A percentile compares a stretch with the other conserved stretches of the same genome.
These are phyloP conservation scores for Sabatieria punctata DNA, from an alignment of 2,888 invertebrate species.

Conservation along the genomic window DNA sequence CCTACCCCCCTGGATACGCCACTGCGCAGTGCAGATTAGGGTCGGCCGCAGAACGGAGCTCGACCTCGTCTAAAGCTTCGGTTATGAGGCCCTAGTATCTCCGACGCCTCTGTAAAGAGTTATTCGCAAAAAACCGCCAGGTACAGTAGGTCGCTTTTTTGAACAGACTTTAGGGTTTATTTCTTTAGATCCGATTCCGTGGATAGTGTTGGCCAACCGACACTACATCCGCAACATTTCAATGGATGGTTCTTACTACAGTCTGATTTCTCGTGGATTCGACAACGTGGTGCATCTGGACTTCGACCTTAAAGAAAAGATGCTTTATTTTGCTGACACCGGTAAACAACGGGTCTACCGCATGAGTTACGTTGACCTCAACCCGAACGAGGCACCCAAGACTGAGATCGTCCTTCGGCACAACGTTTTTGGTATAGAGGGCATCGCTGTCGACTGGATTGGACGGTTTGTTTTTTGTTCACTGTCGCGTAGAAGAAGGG, in stretches of 20 bases:
- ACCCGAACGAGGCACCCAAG: slow-evolving; percentile 25
- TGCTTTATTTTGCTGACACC: slow-evolving; percentile 87
- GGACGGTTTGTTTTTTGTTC: slow-evolving; percentile 39
- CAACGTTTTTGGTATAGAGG: slow-evolving; percentile 89
- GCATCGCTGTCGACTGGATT: slow-evolving; percentile 89
- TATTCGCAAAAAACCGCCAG: not conserved
- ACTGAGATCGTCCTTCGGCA: slow-evolving; percentile 71
- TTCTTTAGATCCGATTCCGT: slow-evolving; percentile 47
- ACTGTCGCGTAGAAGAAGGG: not conserved
- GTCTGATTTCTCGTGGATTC: slow-evolving; percentile 74
- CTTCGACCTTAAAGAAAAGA: slow-evolving; percentile 64
- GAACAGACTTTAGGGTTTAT: too few relatives aligned
- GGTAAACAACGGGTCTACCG: slow-evolving; percentile 28
- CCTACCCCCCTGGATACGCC: too few relatives aligned
- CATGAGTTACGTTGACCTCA: slow-evolving; percentile 21
- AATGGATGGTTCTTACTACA: slow-evolving; percentile 63
- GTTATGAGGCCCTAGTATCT: too few relatives aligned
- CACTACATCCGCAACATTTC: slow-evolving; percentile 94
- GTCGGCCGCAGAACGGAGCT: too few relatives aligned
- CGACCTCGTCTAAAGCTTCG: too few relatives aligned
- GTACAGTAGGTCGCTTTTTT: too few relatives aligned
- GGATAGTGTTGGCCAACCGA: slow-evolving; percentile 86
- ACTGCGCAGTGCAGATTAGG: too few relatives aligned
- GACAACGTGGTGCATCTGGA: slow-evolving; percentile 92
- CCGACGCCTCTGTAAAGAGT: not conserved